Conservation (phyloP, 2,888 invertebrate species). For the Ophion ellenae region DNA sequence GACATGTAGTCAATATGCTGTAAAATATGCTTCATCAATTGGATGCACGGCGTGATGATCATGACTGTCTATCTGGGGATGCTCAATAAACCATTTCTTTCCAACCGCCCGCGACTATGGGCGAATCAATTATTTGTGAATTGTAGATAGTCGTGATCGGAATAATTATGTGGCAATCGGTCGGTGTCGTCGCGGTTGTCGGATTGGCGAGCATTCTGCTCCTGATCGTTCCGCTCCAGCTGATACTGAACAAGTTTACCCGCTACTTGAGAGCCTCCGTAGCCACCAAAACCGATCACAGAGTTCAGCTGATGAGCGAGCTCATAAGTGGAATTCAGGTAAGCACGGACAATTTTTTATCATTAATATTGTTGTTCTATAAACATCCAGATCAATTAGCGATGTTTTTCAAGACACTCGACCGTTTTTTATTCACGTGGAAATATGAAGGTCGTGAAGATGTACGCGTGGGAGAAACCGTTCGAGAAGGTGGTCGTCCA, state of each 20-base stretch:
- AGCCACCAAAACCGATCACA: constrained; percentile 93
- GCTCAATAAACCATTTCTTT: too few relatives aligned
- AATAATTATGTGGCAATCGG: constrained; percentile 44
- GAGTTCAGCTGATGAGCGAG: constrained; percentile 97
- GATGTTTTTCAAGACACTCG: not conserved
- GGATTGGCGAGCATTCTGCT: constrained; percentile 32
- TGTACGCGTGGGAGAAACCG: constrained; percentile 98
- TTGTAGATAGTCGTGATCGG: constrained; percentile 74
- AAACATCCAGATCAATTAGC: too few relatives aligned
- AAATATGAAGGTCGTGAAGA: constrained; percentile 92
- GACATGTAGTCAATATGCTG: too few relatives aligned
- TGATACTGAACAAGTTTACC: constrained; percentile 13
- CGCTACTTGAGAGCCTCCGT: constrained; percentile 88
- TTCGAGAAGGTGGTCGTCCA: constrained; percentile 92
- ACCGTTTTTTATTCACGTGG: not conserved
- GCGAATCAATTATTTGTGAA: not conserved
- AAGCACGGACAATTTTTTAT: constrained; percentile 70
- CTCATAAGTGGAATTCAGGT: constrained; percentile 96
- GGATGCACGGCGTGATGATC: too few relatives aligned
- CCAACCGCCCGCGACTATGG: too few relatives aligned
- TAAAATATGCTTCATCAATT: too few relatives aligned
- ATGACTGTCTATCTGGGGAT: too few relatives aligned
- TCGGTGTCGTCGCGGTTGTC: constrained; percentile 38
- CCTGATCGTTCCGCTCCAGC: constrained; percentile 34
- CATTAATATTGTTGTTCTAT: too few relatives aligned